Base-by-base conservation (phyloP, 2,797 vertebrate genomes). In the Apogon hyalosoma region DNA sequence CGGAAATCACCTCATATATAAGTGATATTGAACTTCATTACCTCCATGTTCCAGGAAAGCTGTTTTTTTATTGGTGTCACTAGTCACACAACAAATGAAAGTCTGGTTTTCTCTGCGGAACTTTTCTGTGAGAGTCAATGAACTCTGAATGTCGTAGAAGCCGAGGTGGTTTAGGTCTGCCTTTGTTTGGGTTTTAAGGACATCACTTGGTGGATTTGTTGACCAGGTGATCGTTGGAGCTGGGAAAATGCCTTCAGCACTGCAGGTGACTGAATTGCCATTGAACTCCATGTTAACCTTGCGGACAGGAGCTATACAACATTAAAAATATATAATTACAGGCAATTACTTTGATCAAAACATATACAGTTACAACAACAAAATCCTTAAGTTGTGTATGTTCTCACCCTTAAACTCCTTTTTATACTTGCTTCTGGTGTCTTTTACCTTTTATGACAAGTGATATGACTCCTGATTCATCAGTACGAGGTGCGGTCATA, bases 211-310 rank as follows among this genome's bases (percentile, higher is more conserved):
- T 6, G 75, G 69, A 16, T 68, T 19, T 4, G 63, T 68, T 0
- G 69, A 67, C 75, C 75, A 77, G 38, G 36, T 31, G 41, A 77
- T 24, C 0, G n/a, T 40, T 1, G 75, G 75, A 40, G 43, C n/a
- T 4, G 75, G 75, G 53, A 28, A 73, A 18, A 68, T 21, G 2
- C 64, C 39, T 3, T 18, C 15, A 11, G 69, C 69, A 12, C 24
- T 7, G 4, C 69, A 78, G 43, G n/a, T 16, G 42, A 73, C 49
- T 0, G 28, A 33, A 3, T 59, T 12, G 0, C 18, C 39, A 0
- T 7, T 40, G 4, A 64, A 10, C 24, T 54, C 54, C 0, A 68
- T 45, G 31, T 40, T 14, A 14, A 73, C 54, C 2, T 69, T 33
- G 7, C 12, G 14, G 1, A 78, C 53, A 0, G 64, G 69, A 69